Base-by-base conservation (phyloP, 1,140 invertebrate species). In the Gryon sp. region DNA sequence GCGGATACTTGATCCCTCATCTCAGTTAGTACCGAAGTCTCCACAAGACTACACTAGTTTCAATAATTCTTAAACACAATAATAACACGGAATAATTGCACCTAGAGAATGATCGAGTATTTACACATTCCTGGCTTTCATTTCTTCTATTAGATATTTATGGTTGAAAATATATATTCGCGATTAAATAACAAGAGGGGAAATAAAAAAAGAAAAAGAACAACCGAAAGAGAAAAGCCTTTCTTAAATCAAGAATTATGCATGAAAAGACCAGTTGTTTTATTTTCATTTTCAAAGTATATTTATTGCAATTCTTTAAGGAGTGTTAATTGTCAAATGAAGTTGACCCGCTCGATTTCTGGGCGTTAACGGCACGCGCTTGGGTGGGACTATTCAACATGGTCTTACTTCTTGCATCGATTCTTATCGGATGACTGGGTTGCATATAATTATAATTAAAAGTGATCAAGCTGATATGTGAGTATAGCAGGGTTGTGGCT, bases 361-460 rank as follows among this genome's bases (percentile, higher is more conserved):
- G 85, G 84, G 87, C 85, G 85, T 87, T 75, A 86, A 87, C 82
- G 87, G 86, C 85, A 87, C 85, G 85, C 85, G 85, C 80, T 87
- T 86, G 85, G 87, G 86, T 86, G 85, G 85, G 79, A 82, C 81
- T 72, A 65, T 82, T 62, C 73, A 48, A 34, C 63, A 41, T 36
- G 59, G 68, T 75, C 75, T 76, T 73, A 80, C 70, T 81, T 72
- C 60, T 78, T 79, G 41, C 68, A 53, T 77, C 59, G 82, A 87
- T 87, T 73, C 77, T 87, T 88, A 87, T 87, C 86, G 77, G 69
- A 76, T 79, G n/a, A 75, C 76, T 63, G 80, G 73, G 82, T 80
- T 83, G 85, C 84, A 87, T 87, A 88, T 87, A 87, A 88, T 88
- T 87, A 88, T 86, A 88, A 88, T 88, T 88, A 88, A 88, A 88